Evolutionary conservation across 2,797 vertebrate genomes (phyloP), one percentile per base, ranked within the genome.

Genomic region (Acrocephalus scirpaceus): DNA sequence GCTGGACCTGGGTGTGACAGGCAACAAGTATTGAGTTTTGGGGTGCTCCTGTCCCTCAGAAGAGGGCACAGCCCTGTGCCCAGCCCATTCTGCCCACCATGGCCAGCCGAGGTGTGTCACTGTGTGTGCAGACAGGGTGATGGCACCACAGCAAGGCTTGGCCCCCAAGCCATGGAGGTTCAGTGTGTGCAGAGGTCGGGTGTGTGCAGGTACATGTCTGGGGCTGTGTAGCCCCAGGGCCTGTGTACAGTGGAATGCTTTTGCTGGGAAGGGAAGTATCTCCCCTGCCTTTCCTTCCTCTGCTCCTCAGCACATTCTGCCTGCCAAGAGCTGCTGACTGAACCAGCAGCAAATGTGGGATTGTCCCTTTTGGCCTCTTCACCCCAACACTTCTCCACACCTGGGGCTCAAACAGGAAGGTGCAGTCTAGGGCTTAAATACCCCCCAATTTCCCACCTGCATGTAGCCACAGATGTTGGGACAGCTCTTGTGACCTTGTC

Each of bases 401-500:
- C 18, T 8, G 27, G 14, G 13, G 19, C 50, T 90, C 50, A 21
- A 44, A 58, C 0, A 5, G 23, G 11, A 76, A 64, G 45, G n/a
- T 27, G 26, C 32, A 75, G 10, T 38, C 66, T 58, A 29, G 18
- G 36, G 4, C 29, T 48, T 62, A 66, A 70, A 53, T 3, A 38
- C 2, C 4, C 13, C 34, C 19, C 40, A 42, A 26, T 30, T 83
- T 67, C 64, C 36, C 22, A 7, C 9, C n/a, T 56, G 18, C 16
- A 6, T 0, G 0, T 12, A 29, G 34, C 30, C 38, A 16, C 2
- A 8, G 64, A 30, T 19, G 29, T 38, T 1, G 5, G 34, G 34
- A 21, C 60, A 60, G 34, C 4, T 2, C 42, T 73, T 30, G 25
- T 3, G 1, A 34, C 50, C 26, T 25, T n/a, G 16, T 16, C 1